Percentiles rank a stretch among this genome's conserved stretches.
Evolutionary conservation across 2,888 invertebrate species (phyloP).

Genomic region (Ochlodes sylvanus): DNA sequence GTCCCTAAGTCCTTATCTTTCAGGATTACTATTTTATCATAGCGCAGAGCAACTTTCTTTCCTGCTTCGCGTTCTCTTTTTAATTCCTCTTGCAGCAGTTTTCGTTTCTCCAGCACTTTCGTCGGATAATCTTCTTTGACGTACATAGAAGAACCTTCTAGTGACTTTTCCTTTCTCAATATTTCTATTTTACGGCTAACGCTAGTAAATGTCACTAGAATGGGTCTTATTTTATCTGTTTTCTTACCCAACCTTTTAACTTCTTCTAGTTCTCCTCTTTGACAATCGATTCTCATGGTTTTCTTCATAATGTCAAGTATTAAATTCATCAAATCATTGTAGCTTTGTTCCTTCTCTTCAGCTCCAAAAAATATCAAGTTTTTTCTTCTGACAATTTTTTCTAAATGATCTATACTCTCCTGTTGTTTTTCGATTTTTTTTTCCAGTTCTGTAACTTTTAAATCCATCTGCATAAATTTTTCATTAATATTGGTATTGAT

Average conservation of each 20-base stretch:
- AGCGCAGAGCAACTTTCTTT: slow-evolving; percentile 41
- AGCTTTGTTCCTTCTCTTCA: slow-evolving; percentile 40
- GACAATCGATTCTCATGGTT: slow-evolving; percentile 35
- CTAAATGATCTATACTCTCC: slow-evolving; percentile 44
- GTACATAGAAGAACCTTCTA: slow-evolving; percentile 38
- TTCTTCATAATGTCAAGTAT: slow-evolving; percentile 37
- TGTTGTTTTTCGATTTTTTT: slow-evolving; percentile 47
- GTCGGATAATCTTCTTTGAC: slow-evolving; percentile 45
- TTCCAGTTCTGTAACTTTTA: slow-evolving; percentile 41
- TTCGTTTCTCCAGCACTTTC: slow-evolving; percentile 44
- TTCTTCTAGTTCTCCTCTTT: slow-evolving; percentile 41
- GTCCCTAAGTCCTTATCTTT: slow-evolving; percentile 25
- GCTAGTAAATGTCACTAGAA: slow-evolving; percentile 40
- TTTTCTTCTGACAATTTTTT: slow-evolving; percentile 44
- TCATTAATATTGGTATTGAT: slow-evolving; percentile 45
- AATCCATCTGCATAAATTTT: slow-evolving; percentile 41
- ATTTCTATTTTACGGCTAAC: slow-evolving; percentile 44
- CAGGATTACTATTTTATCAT: slow-evolving; percentile 43
- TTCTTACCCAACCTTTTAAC: slow-evolving; percentile 38
- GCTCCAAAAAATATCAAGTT: slow-evolving; percentile 48
- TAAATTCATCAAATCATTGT: slow-evolving; percentile 30
- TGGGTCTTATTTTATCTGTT: slow-evolving; percentile 37
- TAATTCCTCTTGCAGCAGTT: slow-evolving; percentile 43
- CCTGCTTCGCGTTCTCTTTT: slow-evolving; percentile 40
- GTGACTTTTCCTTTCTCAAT: slow-evolving; percentile 42